Evolutionary conservation across 2,113 vertebrate genomes (phyloP).

Genomic region (Nycticorax nycticorax): DNA sequence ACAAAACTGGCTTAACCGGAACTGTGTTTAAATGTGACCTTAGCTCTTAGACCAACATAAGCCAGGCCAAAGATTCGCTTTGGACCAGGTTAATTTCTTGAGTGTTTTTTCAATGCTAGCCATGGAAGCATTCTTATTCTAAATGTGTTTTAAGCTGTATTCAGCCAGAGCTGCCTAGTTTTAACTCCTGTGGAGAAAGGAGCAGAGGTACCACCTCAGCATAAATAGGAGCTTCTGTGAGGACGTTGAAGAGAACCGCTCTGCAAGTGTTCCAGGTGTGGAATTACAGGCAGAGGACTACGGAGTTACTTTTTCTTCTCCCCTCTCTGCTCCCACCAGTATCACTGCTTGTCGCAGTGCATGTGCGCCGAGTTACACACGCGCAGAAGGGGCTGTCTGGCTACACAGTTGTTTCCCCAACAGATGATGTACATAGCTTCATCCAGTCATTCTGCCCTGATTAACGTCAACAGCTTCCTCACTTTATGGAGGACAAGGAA

Average conservation of each 20-base stretch:
- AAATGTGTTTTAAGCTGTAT: background rate
- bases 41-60: constrained; percentile 23
- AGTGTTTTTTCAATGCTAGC: background rate
- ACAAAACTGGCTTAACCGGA: constrained; percentile 56
- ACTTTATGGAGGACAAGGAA: background rate
- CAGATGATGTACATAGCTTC: background rate
- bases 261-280: background rate
- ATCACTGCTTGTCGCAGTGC: background rate
- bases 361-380: rapidly evolving
- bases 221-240: background rate
- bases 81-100: background rate
- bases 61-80: background rate
- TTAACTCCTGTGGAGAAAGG: background rate
- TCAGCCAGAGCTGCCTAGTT: background rate
- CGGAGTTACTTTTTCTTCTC: background rate
- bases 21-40: constrained; percentile 41
- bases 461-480: background rate
- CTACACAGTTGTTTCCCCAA: background rate
- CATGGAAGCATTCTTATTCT: background rate
- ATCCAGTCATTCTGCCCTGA: constrained; percentile 21
- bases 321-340: background rate
- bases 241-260: background rate
- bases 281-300: background rate
- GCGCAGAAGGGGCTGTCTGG: background rate
- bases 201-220: background rate